Base-by-base conservation (phyloP, 1,140 invertebrate genomes). In the Brachionus rubens region DNA sequence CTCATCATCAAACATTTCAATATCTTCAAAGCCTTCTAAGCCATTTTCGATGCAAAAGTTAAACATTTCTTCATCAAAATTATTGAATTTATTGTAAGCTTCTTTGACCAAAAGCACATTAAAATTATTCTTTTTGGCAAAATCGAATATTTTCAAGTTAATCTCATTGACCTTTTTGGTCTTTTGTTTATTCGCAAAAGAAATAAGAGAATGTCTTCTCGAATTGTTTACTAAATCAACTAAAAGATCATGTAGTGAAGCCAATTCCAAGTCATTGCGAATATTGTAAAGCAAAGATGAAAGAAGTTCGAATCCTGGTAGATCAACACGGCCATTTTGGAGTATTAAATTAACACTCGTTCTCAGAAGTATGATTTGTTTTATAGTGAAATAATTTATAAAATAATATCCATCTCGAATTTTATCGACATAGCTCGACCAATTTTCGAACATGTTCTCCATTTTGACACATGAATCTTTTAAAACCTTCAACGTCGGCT, bases 371-470 rank as follows among this genome's bases (percentile, higher is more conserved):
- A 43, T 41, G 9, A 65, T 41, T 24, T 65, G 59, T 14, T 65
- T 65, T 7, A 65, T 43, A 19, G 59, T 65, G 21, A 46, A 65
- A 41, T 28, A 26, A 36, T 65, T 65, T 12, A 65, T 65, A 12
- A 65, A 65, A 36, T 65, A 21, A 28, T 65, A 65, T 43, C 26
- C 59, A n/a, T 65, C 40, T 3, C 59, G 36, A 7, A 65, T 21
- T 19, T 21, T 24, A 30, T 65, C 36, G 36, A 65, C 33, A 65
- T 65, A 65, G 6, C 26, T 65, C 14, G 59, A 43, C 59, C 59
- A 65, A 5, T 10, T 14, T 10, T 43, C 10, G 3, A 65, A 46
- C 10, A 21, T 24, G 19, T 43, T 1, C 19, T 65, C 59, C 33
- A 65, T 41, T 43, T 43, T 26, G 10, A 14, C 10, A 24, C 59